These are phyloP conservation scores for Scaptomyza flava DNA, from an alignment of 2,888 invertebrate genomes.

Conservation along the genomic window DNA sequence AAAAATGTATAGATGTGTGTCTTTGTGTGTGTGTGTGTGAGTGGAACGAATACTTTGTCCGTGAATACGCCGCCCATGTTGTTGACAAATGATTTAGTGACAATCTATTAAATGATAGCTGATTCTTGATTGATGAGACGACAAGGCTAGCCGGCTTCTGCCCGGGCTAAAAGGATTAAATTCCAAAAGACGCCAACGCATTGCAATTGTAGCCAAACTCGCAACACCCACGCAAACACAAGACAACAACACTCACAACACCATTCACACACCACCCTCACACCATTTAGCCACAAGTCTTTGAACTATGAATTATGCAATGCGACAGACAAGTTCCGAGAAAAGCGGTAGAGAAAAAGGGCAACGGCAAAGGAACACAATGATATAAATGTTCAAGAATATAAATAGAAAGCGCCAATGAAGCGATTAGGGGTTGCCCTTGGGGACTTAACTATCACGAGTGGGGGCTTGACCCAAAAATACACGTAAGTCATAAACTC, in stretches of 20 bases:
- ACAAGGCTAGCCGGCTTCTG: conserved; percentile 1
- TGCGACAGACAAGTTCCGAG: conserved; percentile 21
- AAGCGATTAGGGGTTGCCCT: conserved; percentile 56
- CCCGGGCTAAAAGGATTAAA: conserved; percentile 69
- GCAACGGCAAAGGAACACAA: conserved; percentile 14
- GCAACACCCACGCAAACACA: neutral
- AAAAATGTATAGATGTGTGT: conserved; percentile 9
- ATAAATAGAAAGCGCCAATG: conserved; percentile 56
- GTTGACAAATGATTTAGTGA: conserved; percentile 76
- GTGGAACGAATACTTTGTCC: conserved; percentile 55
- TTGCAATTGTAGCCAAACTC: conserved; percentile 32
- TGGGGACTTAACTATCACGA: conserved; percentile 23
- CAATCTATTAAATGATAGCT: conserved; percentile 69
- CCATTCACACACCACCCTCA: neutral
- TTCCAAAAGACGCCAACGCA: conserved; percentile 49
- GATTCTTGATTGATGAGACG: conserved; percentile 67
- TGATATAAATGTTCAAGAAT: conserved; percentile 27
- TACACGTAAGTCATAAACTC: conserved; percentile 49
- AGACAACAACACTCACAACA: neutral
- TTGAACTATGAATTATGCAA: conserved; percentile 65
- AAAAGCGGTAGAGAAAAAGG: neutral
- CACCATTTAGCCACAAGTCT: conserved; percentile 23
- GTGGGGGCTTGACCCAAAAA: conserved; percentile 30
- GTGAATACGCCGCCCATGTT: conserved; percentile 25
- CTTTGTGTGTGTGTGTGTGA: conserved; percentile 5